These are phyloP conservation scores for Himantopus leucocephalus DNA, from an alignment of 2,113 vertebrate genomes.

Conservation along the genomic window DNA sequence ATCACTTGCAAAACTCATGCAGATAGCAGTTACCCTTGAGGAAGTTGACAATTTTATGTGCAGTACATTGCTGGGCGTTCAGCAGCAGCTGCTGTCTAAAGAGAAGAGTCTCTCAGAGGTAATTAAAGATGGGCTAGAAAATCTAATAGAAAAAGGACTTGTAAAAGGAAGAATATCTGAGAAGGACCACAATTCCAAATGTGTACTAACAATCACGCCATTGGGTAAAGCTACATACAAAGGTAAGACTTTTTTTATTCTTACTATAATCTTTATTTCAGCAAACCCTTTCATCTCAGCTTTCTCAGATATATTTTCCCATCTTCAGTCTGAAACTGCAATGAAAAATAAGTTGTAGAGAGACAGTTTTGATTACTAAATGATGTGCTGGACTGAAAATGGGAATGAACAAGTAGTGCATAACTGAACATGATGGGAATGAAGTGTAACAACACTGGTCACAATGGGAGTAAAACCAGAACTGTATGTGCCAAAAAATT, in stretches of 20 bases:
- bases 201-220: slow-evolving; percentile 78
- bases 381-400: background rate
- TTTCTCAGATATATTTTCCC: background rate
- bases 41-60: slow-evolving; percentile 81
- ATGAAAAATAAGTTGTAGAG: background rate
- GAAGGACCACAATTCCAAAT: background rate
- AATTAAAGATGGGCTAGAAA: slow-evolving; percentile 71
- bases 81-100: slow-evolving; percentile 77
- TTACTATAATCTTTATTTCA: background rate
- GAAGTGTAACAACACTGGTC: background rate
- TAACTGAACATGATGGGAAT: background rate
- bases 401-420: background rate
- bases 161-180: slow-evolving; percentile 48
- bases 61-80: slow-evolving; percentile 84
- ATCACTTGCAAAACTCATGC: slow-evolving; percentile 25
- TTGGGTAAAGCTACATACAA: slow-evolving; percentile 90
- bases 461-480: background rate
- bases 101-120: slow-evolving; percentile 78
- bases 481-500: background rate
- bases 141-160: slow-evolving; percentile 82
- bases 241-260: slow-evolving; percentile 69
- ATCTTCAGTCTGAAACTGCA: background rate
- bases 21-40: slow-evolving; percentile 80
- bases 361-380: background rate
- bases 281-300: background rate